These are phyloP conservation scores for Actinia equina DNA, from an alignment of 64 coral and sea anemone genomes.

Conservation along the genomic window DNA sequence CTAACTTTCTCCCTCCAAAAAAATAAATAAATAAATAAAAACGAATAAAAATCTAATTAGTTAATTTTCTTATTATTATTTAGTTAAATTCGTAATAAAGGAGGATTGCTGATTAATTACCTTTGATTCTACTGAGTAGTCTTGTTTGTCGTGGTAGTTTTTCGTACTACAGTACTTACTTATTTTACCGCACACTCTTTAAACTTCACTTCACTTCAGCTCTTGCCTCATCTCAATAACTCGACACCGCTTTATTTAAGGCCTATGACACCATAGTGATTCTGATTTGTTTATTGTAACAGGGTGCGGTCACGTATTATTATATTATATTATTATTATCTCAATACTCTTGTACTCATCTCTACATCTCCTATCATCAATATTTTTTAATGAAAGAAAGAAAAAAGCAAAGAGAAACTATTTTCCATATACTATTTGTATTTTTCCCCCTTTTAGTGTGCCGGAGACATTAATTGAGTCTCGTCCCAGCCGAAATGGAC, in stretches of 20 bases:
- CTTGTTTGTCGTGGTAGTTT: too few relatives aligned
- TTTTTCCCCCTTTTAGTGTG: conserved; percentile 20
- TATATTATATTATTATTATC: conserved; percentile 8
- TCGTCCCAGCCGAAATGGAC: conserved; percentile 30
- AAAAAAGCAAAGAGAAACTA: not conserved
- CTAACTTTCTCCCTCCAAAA: not conserved
- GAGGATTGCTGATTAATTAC: not conserved
- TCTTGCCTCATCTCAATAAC: conserved; percentile 3
- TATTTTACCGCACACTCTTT: not conserved
- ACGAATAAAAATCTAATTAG: not conserved
- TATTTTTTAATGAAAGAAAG: not conserved
- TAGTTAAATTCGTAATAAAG: not conserved
- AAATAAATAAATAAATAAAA: not conserved
- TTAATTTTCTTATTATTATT: conserved; percentile 2
- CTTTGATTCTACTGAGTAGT: not conserved
- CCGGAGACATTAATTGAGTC: conserved; percentile 23
- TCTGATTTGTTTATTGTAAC: conserved; percentile 27
- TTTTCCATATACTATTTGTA: not conserved
- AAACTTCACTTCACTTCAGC: conserved; percentile 4
- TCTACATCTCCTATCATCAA: not conserved
- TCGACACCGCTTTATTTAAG: conserved; percentile 29
- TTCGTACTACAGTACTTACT: not conserved
- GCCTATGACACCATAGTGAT: conserved; percentile 15
- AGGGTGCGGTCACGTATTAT: conserved; percentile 14
- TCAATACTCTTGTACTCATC: not conserved